phyloP scores from a whole-genome alignment of 2,113 vertebrate species.

The Isichthys henryi region DNA sequence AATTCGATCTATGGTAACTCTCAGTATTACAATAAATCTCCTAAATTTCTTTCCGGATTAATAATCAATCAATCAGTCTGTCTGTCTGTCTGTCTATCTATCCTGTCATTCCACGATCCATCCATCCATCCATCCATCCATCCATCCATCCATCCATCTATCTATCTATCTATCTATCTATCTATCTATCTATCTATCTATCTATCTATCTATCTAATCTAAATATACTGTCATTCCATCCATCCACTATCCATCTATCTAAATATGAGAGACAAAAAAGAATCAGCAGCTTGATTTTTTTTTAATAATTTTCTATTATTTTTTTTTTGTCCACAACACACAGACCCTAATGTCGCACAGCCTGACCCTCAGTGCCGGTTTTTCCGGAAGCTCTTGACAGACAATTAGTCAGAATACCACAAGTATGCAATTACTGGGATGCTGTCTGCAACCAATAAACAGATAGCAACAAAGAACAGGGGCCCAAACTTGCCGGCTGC shows the following conservation, averaged over 20 bases:
- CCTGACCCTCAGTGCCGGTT: background rate
- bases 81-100: too few relatives aligned
- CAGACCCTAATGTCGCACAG: background rate
- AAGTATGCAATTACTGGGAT: background rate
- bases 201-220: background rate
- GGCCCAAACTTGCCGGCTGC: background rate
- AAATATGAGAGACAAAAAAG: background rate
- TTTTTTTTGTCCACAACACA: background rate
- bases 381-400: background rate
- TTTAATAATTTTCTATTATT: background rate
- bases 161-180: too few relatives aligned
- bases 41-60: too few relatives aligned
- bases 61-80: too few relatives aligned
- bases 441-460: background rate
- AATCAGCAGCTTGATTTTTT: background rate
- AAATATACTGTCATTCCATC: too few relatives aligned
- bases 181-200: too few relatives aligned
- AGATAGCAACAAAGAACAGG: background rate
- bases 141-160: too few relatives aligned
- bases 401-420: constrained; percentile 9
- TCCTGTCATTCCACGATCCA: too few relatives aligned
- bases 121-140: too few relatives aligned
- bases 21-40: too few relatives aligned
- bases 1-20: too few relatives aligned
- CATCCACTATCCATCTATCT: background rate